Evolutionary conservation across 2,797 vertebrate genomes (phyloP), one percentile per base, ranked within the genome.

Genomic region (Gymnocypris eckloni): DNA sequence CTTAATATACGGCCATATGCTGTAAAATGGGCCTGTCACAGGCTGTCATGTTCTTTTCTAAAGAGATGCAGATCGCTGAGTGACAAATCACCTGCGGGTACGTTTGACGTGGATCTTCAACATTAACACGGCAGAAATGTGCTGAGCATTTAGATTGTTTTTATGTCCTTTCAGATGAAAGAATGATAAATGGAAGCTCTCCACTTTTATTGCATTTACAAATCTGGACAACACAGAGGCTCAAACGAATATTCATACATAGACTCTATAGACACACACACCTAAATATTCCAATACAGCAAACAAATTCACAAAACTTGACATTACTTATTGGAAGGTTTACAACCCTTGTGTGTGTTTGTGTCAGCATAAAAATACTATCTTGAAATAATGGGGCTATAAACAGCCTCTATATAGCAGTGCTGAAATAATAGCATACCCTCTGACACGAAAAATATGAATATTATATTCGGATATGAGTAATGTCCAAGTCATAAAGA

Each of bases 121-220:
- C 77, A 79, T 52, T 69, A n/a, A 75, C 75, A 37, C 11, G 39
- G 64, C 71, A 54, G 6, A 79, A 69, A 84, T 86, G 72, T 67
- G 81, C 6, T 81, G 61, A 86, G 84, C 45, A 48, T 33, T 70
- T 33, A 33, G 70, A 88, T 84, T 84, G 89, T 88, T 86, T 89
- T 82, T 28, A 70, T 70, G 86, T 82, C 82, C 76, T 52, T 86
- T 50, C 72, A 43, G 67, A 61, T 41, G 56, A 54, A 72, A 85
- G 22, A 78, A 45, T 72, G 66, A 84, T 70, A 16, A 87, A 76
- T 59, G 41, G 41, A 61, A 10, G 7, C 50, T 71, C 45, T 54
- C 43, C 0, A 20, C 48, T 72, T 70, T 75, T 54, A 43, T 15
- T 56, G 20, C 22, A 70, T 83, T 75, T 81, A 79, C 43, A 79